Evolutionary conservation across 2,113 vertebrate genomes (phyloP), one percentile per base, ranked within the genome.

Genomic region (Rhea pennata): DNA sequence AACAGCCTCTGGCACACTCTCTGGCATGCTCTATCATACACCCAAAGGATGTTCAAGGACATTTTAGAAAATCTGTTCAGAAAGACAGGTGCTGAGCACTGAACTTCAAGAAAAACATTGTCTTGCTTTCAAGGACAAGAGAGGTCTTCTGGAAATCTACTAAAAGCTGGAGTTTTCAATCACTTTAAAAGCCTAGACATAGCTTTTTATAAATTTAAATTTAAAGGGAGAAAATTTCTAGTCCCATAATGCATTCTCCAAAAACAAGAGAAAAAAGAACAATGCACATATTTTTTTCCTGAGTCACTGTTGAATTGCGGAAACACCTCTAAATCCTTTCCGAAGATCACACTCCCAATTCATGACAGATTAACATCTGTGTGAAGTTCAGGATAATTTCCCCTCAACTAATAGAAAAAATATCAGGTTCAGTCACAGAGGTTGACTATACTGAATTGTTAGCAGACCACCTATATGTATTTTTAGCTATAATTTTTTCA

Each of bases 1-100:
- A 44, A 73, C 2, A 62, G 26, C 0, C 1, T 8, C 23, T 77
- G 23, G 2, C 4, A 27, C 0, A 2, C 3, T 48, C 1, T 67
- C 17, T 58, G 9, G 7, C 4, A 6, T 64, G 24, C 5, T 77
- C 9, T 74, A 7, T 14, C 13, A 26, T 46, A 87, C 13, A 9
- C 4, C 59, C 7, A 74, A 27, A 29, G 54, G 54, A 56, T 56
- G 54, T 56, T 56, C n/a, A 40, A 73, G 26, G 50, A 20, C n/a
- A 46, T 11, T 59, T 90, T 27, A 62, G 39, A 66, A 90, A 53
- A 53, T 61, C 5, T 33, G 0, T 44, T 13, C 2, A 15, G 14
- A n/a, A 17, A 59, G 53, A 80, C 9, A 48, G 1, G 65, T 73
- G 72, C 39, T 83, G 8, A 13, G 12, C 83, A 42, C 5, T 56